Base-by-base conservation (phyloP, 2,113 vertebrate genomes). In the Microtus richardsoni region DNA sequence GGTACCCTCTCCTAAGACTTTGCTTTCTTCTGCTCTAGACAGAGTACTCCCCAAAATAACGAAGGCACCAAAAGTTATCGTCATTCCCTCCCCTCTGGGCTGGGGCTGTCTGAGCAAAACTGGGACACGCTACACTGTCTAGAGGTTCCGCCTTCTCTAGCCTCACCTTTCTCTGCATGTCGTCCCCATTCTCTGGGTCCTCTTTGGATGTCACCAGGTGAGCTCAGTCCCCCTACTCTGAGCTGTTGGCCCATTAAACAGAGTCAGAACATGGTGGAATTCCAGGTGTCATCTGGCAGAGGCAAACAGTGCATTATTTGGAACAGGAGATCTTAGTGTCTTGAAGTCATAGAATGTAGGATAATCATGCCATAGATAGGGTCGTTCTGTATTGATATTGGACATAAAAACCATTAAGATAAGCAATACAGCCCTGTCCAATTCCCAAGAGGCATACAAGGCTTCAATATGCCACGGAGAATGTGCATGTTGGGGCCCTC, bases 31-130 rank as follows among this genome's bases (percentile, higher is more conserved):
- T 17, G 24, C 68, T 14, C 68, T 28, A 68, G 89, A 71, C 10
- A 13, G 88, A 95, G 62, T 16, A 30, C 10, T 79, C 54, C 70
- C 44, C 84, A 16, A 49, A 86, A 44, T 82, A 78, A 47, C 30
- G 58, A 47, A 86, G 88, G 36, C 36, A 5, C 90, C 0, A 7
- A 22, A 54, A 92, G 68, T 77, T 14, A 17, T 41, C 10, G 78
- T 33, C 36, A 30, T 33, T 21, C 19, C 17, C 19, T 89, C 82
- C 66, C 87, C 60, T 88, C 85, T 9, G 21, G 85, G 68, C 64
- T 26, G 58, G 58, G 84, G 66, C 80, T 73, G n/a, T 88, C n/a
- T 86, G 85, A 91, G 41, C 47, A 82, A 82, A 97, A 62, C 44
- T 39, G 54, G 94, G 80, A 39, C 90, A 54, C 5, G 11, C 66